Percentiles rank a stretch among this genome's conserved stretches.
Evolutionary conservation across 2,888 invertebrate species (phyloP).

Genomic region (Fissipunctia ypsillon): DNA sequence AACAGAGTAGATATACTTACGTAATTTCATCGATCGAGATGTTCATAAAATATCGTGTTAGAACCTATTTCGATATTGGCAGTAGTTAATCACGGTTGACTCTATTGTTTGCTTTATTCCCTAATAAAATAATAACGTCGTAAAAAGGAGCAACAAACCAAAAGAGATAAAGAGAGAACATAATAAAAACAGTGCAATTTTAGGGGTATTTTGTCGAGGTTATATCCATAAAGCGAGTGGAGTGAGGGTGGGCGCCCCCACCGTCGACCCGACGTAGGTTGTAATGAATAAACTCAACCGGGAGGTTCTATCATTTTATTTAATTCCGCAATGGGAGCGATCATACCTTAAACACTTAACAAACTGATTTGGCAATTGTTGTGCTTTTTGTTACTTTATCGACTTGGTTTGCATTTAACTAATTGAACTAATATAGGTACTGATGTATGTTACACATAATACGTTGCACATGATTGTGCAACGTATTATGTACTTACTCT

Average conservation of each 20-base stretch:
- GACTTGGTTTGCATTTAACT: neutral
- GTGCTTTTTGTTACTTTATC: conserved; percentile 44
- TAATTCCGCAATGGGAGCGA: conserved; percentile 87
- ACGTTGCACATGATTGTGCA: too few relatives aligned
- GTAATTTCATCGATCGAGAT: neutral
- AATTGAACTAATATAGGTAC: neutral
- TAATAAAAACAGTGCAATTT: conserved; percentile 91
- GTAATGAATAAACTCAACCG: conserved; percentile 90
- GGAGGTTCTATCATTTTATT: conserved; percentile 86
- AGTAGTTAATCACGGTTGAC: conserved; percentile 65
- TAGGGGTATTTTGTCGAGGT: conserved; percentile 91
- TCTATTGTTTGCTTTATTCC: conserved; percentile 77
- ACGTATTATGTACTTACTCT: neutral
- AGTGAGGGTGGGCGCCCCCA: conserved; percentile 76
- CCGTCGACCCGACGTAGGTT: conserved; percentile 80
- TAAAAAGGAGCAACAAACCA: conserved; percentile 89
- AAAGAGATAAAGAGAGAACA: conserved; percentile 90
- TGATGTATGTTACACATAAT: too few relatives aligned
- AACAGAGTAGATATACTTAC: neutral
- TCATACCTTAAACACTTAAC: conserved; percentile 80
- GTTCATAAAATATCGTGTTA: conserved; percentile 15
- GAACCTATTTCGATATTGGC: conserved; percentile 34
- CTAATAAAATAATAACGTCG: conserved; percentile 88
- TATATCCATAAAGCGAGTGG: conserved; percentile 90
- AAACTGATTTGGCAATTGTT: conserved; percentile 75